Percentiles rank a stretch among this genome's conserved stretches.
Conservation (phyloP, 2,797 vertebrate species). For the Falco novaeseelandiae region DNA sequence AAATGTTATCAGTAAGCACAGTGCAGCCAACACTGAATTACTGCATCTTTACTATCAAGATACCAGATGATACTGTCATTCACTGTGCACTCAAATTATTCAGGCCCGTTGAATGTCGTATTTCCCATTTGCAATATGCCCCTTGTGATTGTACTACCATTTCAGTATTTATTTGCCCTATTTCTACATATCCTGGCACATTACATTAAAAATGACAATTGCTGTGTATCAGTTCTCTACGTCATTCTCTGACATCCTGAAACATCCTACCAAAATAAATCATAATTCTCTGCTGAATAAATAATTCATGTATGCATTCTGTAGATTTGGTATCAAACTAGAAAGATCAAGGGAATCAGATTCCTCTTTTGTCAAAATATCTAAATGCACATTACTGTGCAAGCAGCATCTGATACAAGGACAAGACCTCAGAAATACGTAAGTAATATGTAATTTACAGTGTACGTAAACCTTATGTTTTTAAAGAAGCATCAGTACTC, state of each 20-base stretch:
- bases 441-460: background rate
- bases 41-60: background rate
- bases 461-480: background rate
- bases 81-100: background rate
- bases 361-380: background rate
- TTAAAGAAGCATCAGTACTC: background rate
- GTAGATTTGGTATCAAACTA: background rate
- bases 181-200: background rate
- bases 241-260: background rate
- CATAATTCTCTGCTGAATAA: background rate
- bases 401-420: background rate
- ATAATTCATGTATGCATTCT: background rate
- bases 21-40: background rate
- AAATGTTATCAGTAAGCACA: slow-evolving; percentile 18
- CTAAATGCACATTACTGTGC: background rate
- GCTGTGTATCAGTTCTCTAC: background rate
- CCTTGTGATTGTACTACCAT: background rate
- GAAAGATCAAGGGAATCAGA: background rate
- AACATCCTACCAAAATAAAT: background rate
- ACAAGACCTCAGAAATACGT: background rate
- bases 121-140: background rate
- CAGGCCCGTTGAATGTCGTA: background rate
- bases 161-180: background rate
- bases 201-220: background rate
- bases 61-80: background rate